Evolutionary conservation across 1,140 invertebrate genomes (phyloP).

Genomic region (Venturia canescens): DNA sequence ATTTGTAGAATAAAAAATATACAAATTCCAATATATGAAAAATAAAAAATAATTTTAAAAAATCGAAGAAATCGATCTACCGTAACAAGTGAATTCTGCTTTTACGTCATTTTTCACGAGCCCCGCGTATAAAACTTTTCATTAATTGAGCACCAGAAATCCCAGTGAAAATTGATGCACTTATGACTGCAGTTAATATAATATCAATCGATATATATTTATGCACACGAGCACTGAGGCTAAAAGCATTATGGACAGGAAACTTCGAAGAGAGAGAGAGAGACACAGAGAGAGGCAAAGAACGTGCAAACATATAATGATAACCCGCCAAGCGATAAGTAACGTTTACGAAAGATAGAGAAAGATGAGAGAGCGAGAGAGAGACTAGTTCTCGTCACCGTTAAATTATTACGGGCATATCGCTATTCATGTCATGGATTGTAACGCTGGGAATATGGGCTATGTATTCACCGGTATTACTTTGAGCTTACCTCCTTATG

Average conservation of each 20-base stretch:
- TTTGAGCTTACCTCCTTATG: too few species aligned
- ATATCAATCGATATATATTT: too few species aligned
- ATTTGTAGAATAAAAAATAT: too few species aligned
- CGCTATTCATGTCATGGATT: conserved; percentile 33
- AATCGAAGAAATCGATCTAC: too few species aligned
- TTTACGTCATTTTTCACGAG: too few species aligned
- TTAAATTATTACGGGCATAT: conserved; percentile 37
- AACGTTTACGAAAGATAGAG: background rate
- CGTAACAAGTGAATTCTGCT: too few species aligned
- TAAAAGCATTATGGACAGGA: background rate
- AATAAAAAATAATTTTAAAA: too few species aligned
- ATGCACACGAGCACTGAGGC: background rate
- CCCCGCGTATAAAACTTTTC: too few species aligned
- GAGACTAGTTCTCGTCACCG: conserved; percentile 21
- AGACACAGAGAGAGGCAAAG: background rate
- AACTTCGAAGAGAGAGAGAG: background rate
- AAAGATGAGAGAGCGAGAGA: background rate
- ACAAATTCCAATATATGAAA: too few species aligned
- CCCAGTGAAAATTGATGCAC: background rate
- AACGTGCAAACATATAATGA: conserved; percentile 26
- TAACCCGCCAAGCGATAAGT: conserved; percentile 38
- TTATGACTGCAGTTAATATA: too few species aligned
- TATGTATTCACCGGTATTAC: too few species aligned
- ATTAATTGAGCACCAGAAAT: background rate
- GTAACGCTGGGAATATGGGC: background rate